Conservation (phyloP, 2,113 vertebrate species). For the Tragelaphus buxtoni region DNA sequence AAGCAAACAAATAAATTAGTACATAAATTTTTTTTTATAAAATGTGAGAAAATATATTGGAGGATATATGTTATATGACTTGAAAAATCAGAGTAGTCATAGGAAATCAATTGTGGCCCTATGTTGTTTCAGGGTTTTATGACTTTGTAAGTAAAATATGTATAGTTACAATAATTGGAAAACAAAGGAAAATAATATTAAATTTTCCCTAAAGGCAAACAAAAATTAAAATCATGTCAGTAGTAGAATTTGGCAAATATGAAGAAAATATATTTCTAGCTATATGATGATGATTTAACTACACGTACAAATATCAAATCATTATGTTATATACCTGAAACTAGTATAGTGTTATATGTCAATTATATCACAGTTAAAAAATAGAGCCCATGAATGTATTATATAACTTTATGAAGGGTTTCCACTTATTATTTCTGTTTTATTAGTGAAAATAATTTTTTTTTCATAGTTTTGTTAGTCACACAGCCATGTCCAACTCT, state of each 20-base stretch:
- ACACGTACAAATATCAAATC: background rate
- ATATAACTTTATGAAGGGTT: background rate
- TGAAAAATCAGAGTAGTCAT: background rate
- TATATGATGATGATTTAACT: background rate
- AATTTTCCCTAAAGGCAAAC: background rate
- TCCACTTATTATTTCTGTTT: background rate
- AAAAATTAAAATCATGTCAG: background rate
- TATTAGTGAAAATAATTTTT: background rate
- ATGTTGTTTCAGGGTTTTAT: background rate
- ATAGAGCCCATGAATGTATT: background rate
- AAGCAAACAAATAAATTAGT: background rate
- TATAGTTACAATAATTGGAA: background rate
- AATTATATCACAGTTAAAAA: background rate
- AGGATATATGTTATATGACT: background rate
- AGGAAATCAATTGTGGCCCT: background rate
- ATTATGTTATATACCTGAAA: background rate
- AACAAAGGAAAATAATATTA: background rate
- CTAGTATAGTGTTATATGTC: background rate
- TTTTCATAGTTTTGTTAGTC: background rate
- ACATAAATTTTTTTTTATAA: background rate
- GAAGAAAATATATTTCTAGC: background rate
- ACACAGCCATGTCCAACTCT: background rate
- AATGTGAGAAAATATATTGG: background rate
- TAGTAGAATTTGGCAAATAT: background rate
- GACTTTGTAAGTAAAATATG: background rate